These are phyloP conservation scores for Thereuonema tuberculata DNA, from an alignment of 1,140 invertebrate species.

Conservation along the genomic window DNA sequence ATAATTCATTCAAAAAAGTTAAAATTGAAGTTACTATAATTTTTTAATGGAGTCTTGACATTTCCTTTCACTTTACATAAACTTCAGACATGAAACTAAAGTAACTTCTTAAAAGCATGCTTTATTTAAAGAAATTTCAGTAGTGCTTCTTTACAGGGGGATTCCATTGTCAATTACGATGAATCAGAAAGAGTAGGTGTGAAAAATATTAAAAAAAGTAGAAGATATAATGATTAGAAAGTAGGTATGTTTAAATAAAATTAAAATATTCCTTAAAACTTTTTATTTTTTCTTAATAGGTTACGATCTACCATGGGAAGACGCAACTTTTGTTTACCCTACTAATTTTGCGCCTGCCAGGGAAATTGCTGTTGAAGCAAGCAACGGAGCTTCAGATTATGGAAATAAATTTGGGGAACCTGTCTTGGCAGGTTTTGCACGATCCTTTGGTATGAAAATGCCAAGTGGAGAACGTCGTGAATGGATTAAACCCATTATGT, in stretches of 20 bases:
- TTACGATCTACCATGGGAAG: conserved; percentile 80
- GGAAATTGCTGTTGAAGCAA: conserved; percentile 82
- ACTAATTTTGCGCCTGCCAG: conserved; percentile 77
- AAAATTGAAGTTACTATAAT: too few species aligned
- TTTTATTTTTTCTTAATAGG: conserved; percentile 34
- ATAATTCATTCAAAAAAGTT: too few species aligned
- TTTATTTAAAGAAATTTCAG: too few species aligned
- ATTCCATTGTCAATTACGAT: too few species aligned
- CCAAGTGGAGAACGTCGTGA: conserved; percentile 56
- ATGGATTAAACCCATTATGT: conserved; percentile 98
- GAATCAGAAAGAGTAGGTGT: too few species aligned
- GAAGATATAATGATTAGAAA: too few species aligned
- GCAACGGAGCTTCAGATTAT: conserved; percentile 96
- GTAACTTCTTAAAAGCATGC: too few species aligned
- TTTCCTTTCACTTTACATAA: too few species aligned
- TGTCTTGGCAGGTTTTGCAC: conserved; percentile 73
- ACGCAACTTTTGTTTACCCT: conserved; percentile 57
- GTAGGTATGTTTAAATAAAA: not conserved
- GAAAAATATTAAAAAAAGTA: too few species aligned
- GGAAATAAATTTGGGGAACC: conserved; percentile 99
- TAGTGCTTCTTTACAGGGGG: too few species aligned
- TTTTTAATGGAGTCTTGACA: too few species aligned
- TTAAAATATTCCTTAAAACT: not conserved
- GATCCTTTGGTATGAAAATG: conserved; percentile 72
- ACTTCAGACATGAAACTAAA: too few species aligned